A percentile compares a stretch with the other conserved stretches of the same genome.
phyloP scores from a whole-genome alignment of 2,113 vertebrate genomes.

The Epinephelus fuscoguttatus region DNA sequence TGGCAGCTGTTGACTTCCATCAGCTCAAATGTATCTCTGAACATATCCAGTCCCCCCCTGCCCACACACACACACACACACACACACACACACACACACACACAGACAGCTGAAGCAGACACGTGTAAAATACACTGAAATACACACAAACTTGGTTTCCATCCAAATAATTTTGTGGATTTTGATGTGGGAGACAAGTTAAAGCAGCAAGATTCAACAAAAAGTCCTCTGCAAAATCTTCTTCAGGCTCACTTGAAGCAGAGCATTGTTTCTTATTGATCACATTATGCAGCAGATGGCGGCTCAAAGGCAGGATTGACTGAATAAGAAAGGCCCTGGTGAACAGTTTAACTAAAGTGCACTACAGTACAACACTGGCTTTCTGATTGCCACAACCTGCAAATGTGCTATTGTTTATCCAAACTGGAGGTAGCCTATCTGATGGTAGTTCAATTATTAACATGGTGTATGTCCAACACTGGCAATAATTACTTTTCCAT shows the following conservation, averaged over 20 bases:
- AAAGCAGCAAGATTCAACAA: background rate
- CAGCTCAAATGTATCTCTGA: constrained; percentile 92
- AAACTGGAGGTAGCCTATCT: background rate
- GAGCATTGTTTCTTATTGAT: background rate
- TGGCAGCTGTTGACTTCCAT: constrained; percentile 97
- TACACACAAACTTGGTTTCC: constrained; percentile 23
- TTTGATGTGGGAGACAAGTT: constrained; percentile 12
- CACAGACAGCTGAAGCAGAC: constrained; percentile 12
- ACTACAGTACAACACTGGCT: constrained; percentile 2
- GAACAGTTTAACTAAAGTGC: constrained; percentile 29
- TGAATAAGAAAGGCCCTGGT: background rate
- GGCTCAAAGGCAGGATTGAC: background rate
- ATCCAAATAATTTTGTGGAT: constrained; percentile 26
- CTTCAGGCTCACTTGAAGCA: background rate
- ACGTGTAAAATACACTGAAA: constrained; percentile 17
- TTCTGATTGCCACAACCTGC: background rate
- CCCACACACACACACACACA: constrained; percentile 22
- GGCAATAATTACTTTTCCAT: background rate
- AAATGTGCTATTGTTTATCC: background rate
- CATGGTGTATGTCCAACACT: background rate
- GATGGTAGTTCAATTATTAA: background rate
- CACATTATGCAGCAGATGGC: background rate
- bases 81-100: constrained; percentile 33
- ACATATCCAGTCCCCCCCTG: constrained; percentile 87
- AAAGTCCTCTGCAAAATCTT: background rate